Conservation (phyloP, 2,888 invertebrate genomes). For the Tenthredo livida region DNA sequence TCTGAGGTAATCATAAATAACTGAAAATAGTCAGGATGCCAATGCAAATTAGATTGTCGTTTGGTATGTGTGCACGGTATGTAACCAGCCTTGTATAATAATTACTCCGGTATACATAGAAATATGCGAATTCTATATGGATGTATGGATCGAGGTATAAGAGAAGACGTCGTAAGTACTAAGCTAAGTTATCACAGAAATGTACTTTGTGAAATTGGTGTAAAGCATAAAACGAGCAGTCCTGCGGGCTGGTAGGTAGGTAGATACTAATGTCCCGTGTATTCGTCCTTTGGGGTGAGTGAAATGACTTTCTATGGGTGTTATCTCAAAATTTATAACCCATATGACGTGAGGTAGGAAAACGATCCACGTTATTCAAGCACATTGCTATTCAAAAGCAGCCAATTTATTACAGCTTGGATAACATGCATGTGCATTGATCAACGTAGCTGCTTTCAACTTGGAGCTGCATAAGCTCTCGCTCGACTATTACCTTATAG, state of each 20-base stretch:
- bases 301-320: not conserved
- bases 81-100: not conserved
- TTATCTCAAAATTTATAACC: constrained; percentile 17
- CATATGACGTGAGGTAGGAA: constrained; percentile 3
- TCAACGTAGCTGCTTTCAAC: not conserved
- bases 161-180: not conserved
- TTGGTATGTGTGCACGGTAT: not conserved
- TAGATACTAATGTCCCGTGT: not conserved
- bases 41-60: not conserved
- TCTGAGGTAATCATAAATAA: not conserved
- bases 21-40: not conserved
- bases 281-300: not conserved
- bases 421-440: constrained; percentile 9
- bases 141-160: not conserved
- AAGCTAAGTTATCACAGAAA: not conserved
- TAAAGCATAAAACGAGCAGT: not conserved
- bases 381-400: constrained; percentile 29
- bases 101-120: not conserved
- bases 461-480: not conserved
- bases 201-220: constrained; percentile 6
- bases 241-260: not conserved
- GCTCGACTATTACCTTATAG: not conserved
- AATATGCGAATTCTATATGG: not conserved
- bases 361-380: constrained; percentile 1
- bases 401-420: constrained; percentile 6